phyloP scores from a whole-genome alignment of 2,113 vertebrate species.

The Urocynchramus pylzowi region DNA sequence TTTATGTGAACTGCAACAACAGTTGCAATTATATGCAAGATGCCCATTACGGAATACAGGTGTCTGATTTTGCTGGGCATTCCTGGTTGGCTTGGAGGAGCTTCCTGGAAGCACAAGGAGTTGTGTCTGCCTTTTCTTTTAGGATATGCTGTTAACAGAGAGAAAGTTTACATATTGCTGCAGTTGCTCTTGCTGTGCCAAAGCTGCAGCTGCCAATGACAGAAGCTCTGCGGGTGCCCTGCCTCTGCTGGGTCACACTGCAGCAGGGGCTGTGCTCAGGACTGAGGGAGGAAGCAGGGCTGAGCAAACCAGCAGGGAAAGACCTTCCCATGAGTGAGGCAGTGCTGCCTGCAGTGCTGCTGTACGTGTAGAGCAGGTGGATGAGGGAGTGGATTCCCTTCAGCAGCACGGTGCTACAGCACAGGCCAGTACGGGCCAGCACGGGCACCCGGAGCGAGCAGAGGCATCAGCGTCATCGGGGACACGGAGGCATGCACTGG shows the following conservation, averaged over 20 bases:
- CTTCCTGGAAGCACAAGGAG: not conserved
- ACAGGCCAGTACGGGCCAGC: not conserved
- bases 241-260: not conserved
- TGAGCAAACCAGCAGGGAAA: not conserved
- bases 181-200: not conserved
- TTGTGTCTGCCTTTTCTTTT: not conserved
- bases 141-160: not conserved
- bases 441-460: no score
- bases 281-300: not conserved
- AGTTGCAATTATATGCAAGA: not conserved
- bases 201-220: not conserved
- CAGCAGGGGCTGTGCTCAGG: not conserved
- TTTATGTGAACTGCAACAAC: not conserved
- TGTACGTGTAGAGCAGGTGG: accelerated
- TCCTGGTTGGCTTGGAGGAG: not conserved
- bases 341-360: not conserved
- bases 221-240: not conserved
- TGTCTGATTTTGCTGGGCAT: not conserved
- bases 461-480: no score
- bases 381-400: accelerated
- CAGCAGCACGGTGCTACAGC: not conserved
- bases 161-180: not conserved
- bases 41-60: not conserved
- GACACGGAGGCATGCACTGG: not conserved
- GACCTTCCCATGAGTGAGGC: not conserved